These are phyloP conservation scores for Enteromius thamalakanensis DNA, from an alignment of 2,797 vertebrate genomes.

Conservation along the genomic window DNA sequence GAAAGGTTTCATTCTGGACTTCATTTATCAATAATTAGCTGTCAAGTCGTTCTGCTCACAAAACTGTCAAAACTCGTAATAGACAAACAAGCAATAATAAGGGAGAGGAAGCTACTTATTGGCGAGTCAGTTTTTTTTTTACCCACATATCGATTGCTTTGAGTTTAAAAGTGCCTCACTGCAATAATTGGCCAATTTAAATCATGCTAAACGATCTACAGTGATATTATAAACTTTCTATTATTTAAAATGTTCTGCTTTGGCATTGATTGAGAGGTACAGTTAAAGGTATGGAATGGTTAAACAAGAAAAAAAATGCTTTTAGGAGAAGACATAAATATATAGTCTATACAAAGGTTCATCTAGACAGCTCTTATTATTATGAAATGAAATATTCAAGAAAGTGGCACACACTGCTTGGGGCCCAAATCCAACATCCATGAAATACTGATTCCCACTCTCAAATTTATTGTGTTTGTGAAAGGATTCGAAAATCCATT, in stretches of 20 bases:
- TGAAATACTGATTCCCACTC: slow-evolving; percentile 16
- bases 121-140: neutral
- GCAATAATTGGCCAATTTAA: neutral
- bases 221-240: neutral
- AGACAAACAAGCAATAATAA: slow-evolving; percentile 3
- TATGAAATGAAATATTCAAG: neutral
- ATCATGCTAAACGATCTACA: neutral
- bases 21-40: slow-evolving; percentile 6
- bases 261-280: neutral
- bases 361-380: slow-evolving; percentile 1
- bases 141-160: neutral
- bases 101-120: neutral
- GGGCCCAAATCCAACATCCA: slow-evolving; percentile 29
- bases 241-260: neutral
- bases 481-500: slow-evolving; percentile 37
- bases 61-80: neutral
- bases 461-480: slow-evolving; percentile 32
- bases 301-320: neutral
- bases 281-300: neutral
- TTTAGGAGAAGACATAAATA: neutral
- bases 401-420: neutral
- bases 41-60: neutral
- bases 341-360: neutral
- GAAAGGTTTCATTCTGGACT: neutral
- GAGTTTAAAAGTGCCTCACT: neutral